Conservation (phyloP, 2,113 vertebrate species). For the Proteles cristata region DNA sequence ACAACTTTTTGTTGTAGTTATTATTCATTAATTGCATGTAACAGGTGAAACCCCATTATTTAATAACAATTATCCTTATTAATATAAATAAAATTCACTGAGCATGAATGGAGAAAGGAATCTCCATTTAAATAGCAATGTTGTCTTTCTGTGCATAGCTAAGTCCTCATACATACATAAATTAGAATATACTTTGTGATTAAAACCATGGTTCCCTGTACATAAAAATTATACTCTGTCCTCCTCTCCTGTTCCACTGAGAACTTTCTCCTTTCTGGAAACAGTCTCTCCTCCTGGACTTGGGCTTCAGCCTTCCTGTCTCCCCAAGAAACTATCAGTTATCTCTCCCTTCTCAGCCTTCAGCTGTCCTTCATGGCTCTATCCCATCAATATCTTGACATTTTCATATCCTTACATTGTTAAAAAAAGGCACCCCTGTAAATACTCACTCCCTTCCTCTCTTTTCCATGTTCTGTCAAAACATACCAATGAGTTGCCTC, state of each 20-base stretch:
- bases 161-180: background rate
- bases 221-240: background rate
- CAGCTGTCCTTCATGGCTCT: background rate
- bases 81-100: background rate
- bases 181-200: background rate
- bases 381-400: background rate
- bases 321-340: background rate
- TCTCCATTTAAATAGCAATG: background rate
- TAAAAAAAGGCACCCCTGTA: background rate
- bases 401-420: background rate
- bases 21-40: background rate
- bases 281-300: background rate
- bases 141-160: background rate
- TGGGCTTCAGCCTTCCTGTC: background rate
- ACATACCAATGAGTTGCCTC: background rate
- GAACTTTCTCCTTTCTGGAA: background rate
- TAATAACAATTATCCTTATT: background rate
- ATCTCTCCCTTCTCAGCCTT: background rate
- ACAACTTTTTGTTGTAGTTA: background rate
- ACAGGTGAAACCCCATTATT: background rate
- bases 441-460: background rate
- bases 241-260: background rate
- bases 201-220: background rate
- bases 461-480: background rate
- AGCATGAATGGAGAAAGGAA: background rate